Evolutionary conservation across 2,797 vertebrate species (phyloP), one percentile per base, ranked within the genome.

Genomic region (Rhynchotus rufescens): DNA sequence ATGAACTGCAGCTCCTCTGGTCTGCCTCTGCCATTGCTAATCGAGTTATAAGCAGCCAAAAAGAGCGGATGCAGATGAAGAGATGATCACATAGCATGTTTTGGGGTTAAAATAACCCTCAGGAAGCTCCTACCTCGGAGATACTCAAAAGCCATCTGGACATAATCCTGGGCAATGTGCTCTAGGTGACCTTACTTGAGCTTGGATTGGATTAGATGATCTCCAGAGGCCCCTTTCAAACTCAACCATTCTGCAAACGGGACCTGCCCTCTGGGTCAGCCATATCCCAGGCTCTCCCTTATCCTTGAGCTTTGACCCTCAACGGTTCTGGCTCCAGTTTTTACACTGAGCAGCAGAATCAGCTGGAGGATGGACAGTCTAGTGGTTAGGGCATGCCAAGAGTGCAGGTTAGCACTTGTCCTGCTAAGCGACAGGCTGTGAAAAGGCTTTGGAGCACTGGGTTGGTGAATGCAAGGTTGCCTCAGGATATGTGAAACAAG

Each of bases 1-100:
- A 32, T 66, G 30, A 0, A 1, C 78, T 36, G 40, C 28, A 6
- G 26, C 0, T 0, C n/a, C 42, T 61, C 12, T 59, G 30, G 22
- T 30, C 17, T 54, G 10, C 36, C 38, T 77, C 51, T 30, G 6
- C 45, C 45, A 28, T 77, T 51, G 34, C 59, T 60, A 73, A 23
- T 23, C 59, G 45, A 38, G 10, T 65, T 42, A 26, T 9, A 44
- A 57, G 19, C 19, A 73, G 5, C 17, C n/a, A 60, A 40, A 23
- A 60, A 32, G 44, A 2, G 3, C 5, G 49, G 45, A 34, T 80
- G 61, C 71, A 40, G n/a, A 28, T 56, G 71, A 40, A 74, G 67
- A 36, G 36, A 51, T 15, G 80, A 32, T 38, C n/a, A 10, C 44
- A 22, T 4, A 22, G 16, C 38, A 47, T 8, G 42, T 65, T 44